Percentiles rank a stretch among this genome's conserved stretches.
These are phyloP conservation scores for Andrena minutula DNA, from an alignment of 2,888 invertebrate genomes.

Conservation along the genomic window DNA sequence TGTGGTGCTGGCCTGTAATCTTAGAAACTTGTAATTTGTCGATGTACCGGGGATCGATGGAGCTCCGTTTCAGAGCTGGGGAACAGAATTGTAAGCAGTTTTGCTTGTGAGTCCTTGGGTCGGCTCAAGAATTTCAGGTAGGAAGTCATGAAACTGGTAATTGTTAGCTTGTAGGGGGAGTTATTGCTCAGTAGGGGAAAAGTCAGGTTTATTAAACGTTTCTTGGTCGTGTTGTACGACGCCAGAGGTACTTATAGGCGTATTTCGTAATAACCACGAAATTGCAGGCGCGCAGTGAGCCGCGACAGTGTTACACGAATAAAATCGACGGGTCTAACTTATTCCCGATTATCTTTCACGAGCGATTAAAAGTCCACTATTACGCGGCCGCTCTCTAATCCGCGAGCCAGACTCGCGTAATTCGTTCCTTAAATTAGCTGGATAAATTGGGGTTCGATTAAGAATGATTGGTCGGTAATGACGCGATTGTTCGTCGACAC, in stretches of 20 bases:
- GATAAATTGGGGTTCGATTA: constrained; percentile 17
- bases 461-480: not conserved
- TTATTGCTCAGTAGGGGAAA: constrained; percentile 25
- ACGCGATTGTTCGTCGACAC: not conserved
- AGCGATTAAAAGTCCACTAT: constrained; percentile 21
- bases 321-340: constrained; percentile 51
- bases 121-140: no score
- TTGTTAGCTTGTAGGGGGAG: constrained; percentile 31
- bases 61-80: not conserved
- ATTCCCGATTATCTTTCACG: constrained; percentile 34
- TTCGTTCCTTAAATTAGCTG: constrained; percentile 24
- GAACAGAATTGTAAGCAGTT: no score
- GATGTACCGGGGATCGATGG: not conserved
- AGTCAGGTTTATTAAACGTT: constrained; percentile 39
- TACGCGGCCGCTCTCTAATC: constrained; percentile 20
- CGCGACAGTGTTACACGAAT: constrained; percentile 60
- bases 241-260: constrained; percentile 13
- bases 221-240: not conserved
- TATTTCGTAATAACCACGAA: constrained; percentile 69
- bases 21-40: not conserved
- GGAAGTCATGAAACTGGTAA: constrained; percentile 22
- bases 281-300: constrained; percentile 60
- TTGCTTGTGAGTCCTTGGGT: no score
- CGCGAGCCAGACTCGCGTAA: constrained; percentile 2
- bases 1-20: not conserved